Evolutionary conservation across 2,113 vertebrate species (phyloP), one percentile per base, ranked within the genome.

Genomic region (Chloropsis cyanopogon): DNA sequence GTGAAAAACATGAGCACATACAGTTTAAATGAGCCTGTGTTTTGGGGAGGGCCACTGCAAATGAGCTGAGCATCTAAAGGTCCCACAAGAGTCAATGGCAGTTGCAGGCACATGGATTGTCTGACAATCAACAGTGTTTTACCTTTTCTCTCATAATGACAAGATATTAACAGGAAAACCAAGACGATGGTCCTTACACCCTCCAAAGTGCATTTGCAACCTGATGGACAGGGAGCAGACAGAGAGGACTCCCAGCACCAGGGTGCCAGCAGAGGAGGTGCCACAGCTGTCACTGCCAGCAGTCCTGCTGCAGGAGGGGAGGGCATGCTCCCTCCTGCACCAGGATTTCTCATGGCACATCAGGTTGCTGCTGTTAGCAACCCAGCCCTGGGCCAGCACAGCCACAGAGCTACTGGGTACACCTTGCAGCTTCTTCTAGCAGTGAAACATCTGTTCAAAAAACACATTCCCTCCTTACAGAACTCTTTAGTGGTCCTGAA

Each of bases 401-500:
- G 82, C 63, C 64, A 54, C 6, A 82, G 71, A 59, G 46, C 39
- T 37, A 21, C 11, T n/a, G 33, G 29, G 19, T 44, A 73, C 14
- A 73, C 21, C 47, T 69, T 31, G 31, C 41, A 81, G 52, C 91
- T 93, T 83, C 73, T 85, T 80, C 80, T 60, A 81, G 76, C 35
- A 22, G 11, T 35, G 68, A 77, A 19, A 82, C 60, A 82, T 80
- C 47, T 83, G 44, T 52, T 77, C 35, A 47, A 71, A 81, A 92
- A 72, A 12, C 47, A 73, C 39, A 78, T 53, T 93, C 83, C 78
- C 83, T 86, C 90, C 37, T 88, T 90, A 90, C 41, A 82, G 82
- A 81, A 57, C 69, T 94, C 80, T 83, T 93, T 79, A 94, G 79
- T 76, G 28, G n/a, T 81, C 90, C 63, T 81, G 80, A 95, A 64